These are phyloP conservation scores for Oceanites oceanicus DNA, from an alignment of 2,113 vertebrate genomes.

Conservation along the genomic window DNA sequence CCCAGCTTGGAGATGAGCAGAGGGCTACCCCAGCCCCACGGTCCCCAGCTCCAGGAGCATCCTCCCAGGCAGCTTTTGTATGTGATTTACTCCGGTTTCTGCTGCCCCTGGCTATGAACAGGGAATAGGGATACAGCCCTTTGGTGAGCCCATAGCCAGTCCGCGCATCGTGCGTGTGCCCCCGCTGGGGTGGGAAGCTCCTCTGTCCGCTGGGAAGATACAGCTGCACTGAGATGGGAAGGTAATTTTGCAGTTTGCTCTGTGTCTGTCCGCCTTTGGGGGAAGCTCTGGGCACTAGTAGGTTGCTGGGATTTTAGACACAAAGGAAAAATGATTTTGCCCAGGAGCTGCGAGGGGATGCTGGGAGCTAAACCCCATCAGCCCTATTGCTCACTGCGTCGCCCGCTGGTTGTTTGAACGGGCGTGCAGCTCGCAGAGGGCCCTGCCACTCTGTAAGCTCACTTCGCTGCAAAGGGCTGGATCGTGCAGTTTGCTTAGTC, in stretches of 20 bases:
- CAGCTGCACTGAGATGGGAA: not conserved
- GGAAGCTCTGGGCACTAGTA: not conserved
- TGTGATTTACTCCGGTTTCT: not conserved
- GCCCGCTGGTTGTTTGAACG: fast-evolving
- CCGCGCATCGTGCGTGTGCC: fast-evolving
- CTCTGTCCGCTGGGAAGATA: not conserved
- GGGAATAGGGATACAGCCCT: not conserved
- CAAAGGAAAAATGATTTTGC: not conserved
- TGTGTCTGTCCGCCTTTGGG: not conserved
- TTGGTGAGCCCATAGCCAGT: not conserved
- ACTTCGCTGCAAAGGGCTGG: not conserved
- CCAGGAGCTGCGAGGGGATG: not conserved
- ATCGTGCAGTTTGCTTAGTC: not conserved
- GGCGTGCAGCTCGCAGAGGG: not conserved
- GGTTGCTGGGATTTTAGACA: not conserved
- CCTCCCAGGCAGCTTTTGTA: not conserved
- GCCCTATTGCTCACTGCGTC: not conserved
- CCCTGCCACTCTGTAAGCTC: not conserved
- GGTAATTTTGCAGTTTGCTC: not conserved
- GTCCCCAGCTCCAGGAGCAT: not conserved
- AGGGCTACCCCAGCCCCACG: not conserved
- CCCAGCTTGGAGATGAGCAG: not conserved
- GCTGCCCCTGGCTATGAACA: not conserved
- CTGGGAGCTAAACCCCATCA: not conserved
- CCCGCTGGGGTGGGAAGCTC: not conserved